These are phyloP conservation scores for Perca fluviatilis DNA, from an alignment of 2,113 vertebrate genomes.

Conservation along the genomic window DNA sequence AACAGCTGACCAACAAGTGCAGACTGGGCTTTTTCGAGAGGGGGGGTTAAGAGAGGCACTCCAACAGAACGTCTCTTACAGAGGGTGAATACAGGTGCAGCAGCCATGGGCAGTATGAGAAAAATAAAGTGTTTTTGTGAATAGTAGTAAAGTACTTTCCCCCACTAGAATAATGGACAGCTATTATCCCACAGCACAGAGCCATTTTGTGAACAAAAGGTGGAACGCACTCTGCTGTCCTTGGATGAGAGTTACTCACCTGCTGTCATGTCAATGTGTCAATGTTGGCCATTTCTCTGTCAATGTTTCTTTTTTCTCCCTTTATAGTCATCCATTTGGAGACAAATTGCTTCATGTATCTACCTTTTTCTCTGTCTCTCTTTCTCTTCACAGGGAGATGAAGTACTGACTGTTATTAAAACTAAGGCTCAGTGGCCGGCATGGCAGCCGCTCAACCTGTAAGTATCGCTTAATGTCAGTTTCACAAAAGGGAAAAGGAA, in stretches of 20 bases:
- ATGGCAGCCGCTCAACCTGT: conserved; percentile 98
- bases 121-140: too few relatives aligned
- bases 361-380: background rate
- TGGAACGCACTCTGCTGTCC: conserved; percentile 39
- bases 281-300: conserved; percentile 45
- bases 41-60: too few relatives aligned
- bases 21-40: too few relatives aligned
- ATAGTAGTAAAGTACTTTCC: background rate
- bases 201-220: conserved; percentile 30
- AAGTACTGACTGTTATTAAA: conserved; percentile 98
- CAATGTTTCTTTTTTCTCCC: conserved; percentile 39
- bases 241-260: conserved; percentile 54
- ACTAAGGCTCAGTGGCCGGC: conserved; percentile 99
- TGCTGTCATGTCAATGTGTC: conserved; percentile 52
- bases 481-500: background rate
- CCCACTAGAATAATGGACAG: conserved; percentile 36
- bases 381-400: conserved; percentile 89
- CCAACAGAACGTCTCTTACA: too few relatives aligned
- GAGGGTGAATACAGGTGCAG: too few relatives aligned
- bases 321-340: conserved; percentile 48
- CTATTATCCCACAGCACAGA: conserved; percentile 43
- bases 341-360: conserved; percentile 38
- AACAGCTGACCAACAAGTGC: too few relatives aligned
- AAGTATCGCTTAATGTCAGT: conserved; percentile 81
- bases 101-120: too few relatives aligned